Evolutionary conservation across 1,140 invertebrate species (phyloP), one percentile per base, ranked within the genome.

Genomic region (Oedothorax gibbosus): DNA sequence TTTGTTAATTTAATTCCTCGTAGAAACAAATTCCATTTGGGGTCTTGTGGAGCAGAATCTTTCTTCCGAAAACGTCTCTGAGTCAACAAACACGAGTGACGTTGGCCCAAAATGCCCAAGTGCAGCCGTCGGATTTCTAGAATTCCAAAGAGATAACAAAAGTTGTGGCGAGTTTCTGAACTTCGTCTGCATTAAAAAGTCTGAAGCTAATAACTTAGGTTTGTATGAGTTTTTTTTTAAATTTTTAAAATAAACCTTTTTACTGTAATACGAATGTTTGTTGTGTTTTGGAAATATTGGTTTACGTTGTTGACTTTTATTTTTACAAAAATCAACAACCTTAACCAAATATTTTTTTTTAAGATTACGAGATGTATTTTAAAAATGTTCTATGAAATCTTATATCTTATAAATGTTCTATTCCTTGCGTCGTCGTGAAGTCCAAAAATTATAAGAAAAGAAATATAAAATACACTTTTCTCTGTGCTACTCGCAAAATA

Each of bases 151-250:
- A 8, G 14, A n/a, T 20, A 57, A n/a, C 12, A 53, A 53, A 21
- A 7, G 4, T 0, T 82, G 80, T 21, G 8, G 50, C n/a, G 69
- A 82, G 15, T 10, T 71, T 65, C 12, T 21, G 50, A 62, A 64
- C 49, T 82, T 60, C 10, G 57, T 65, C 2, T 82, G 80, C 80
- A 21, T 82, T 18, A 60, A 69, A 20, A 73, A 72, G 57, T 54
- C 80, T 9, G 20, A 82, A 53, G 69, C 11, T 14, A 50, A 12
- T 65, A 12, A 54, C 54, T 65, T 82, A 73, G 80, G 80, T 82
- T 10, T 18, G 66, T 60, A 54, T 51, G 9, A 4, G 14, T 75
- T 57, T 75, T 51, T 35, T 75, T 12, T 66, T 66, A 20, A n/a
- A 21, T 11, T 21, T 21, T 20, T 66, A 21, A 66, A 66, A n/a